phyloP scores from a whole-genome alignment of 2,797 vertebrate species.

The Eptatretus atami region DNA sequence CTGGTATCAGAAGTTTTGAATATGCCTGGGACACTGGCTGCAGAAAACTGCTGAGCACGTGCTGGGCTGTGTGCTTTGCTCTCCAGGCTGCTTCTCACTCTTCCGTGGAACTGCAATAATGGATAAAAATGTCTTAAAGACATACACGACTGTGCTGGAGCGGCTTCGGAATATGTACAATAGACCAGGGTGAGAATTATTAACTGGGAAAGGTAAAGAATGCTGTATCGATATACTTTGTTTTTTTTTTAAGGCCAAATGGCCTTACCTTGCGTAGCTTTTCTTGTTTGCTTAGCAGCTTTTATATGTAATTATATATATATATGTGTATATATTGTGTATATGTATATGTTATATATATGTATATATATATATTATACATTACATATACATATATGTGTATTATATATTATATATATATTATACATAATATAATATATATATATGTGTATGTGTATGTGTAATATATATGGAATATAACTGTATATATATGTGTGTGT shows the following conservation, averaged over 20 bases:
- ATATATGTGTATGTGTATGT: too few relatives aligned
- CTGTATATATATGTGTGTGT: too few relatives aligned
- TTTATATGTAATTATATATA: too few relatives aligned
- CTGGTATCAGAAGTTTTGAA: constrained; percentile 43
- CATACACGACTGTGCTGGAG: constrained; percentile 26
- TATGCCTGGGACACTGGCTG: constrained; percentile 37
- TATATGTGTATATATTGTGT: too few relatives aligned
- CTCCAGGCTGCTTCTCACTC: constrained; percentile 34
- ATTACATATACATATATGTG: too few relatives aligned
- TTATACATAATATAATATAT: too few relatives aligned
- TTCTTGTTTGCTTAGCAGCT: neutral
- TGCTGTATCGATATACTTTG: too few relatives aligned
- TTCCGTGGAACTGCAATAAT: constrained; percentile 30
- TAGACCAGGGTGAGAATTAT: constrained; percentile 26
- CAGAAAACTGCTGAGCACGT: constrained; percentile 37
- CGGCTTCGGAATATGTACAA: constrained; percentile 26
- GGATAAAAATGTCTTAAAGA: constrained; percentile 33
- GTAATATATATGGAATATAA: too few relatives aligned
- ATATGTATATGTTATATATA: too few relatives aligned
- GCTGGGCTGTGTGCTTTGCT: constrained; percentile 32
- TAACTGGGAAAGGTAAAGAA: too few relatives aligned
- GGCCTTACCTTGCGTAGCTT: neutral
- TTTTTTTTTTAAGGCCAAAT: neutral
- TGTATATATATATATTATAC: too few relatives aligned
- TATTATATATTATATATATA: too few relatives aligned